Evolutionary conservation across 2,113 vertebrate species (phyloP), one percentile per base, ranked within the genome.

Genomic region (Lasiurus cinereus): DNA sequence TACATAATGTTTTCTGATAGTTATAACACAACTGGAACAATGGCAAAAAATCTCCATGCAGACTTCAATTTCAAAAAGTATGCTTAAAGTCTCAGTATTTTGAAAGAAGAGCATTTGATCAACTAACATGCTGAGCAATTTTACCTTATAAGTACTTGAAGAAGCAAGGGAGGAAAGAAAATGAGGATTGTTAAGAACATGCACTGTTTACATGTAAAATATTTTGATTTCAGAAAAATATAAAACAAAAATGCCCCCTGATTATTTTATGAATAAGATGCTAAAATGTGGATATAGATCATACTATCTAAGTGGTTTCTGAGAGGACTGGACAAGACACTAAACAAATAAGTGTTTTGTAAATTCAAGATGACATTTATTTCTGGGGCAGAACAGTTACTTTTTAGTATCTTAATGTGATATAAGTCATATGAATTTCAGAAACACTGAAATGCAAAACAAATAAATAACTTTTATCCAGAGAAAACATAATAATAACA

Each of bases 401-500:
- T 13, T 72, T 91, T 86, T 31, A 79, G 36, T 83, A 86, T 5
- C 22, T 76, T 91, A 83, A 93, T 91, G 91, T 36, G 93, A 27
- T 67, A 59, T 70, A 69, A 93, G 43, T 86, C 84, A 88, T n/a
- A 29, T 90, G 39, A 83, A 19, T 95, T 88, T 85, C 36, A 70
- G 43, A 95, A 93, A 92, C 12, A 92, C 76, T 83, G 91, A 93
- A 84, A 89, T 82, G 8, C 16, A 90, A 73, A 80, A 79, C 46
- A 91, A 91, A 95, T 84, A 92, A 62, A 9, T 82, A 91, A 70
- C 11, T 78, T 96, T 93, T 36, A 92, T 88, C 39, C 29, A 36
- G 54, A 84, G 29, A 93, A 92, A 80, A 66, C 24, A 90, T 83
- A 95, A 72, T 27, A 66, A 67, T 59, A 90, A 72, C 7, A 59